phyloP scores from a whole-genome alignment of 2,888 invertebrate species.

The Margaritifera margaritifera region DNA sequence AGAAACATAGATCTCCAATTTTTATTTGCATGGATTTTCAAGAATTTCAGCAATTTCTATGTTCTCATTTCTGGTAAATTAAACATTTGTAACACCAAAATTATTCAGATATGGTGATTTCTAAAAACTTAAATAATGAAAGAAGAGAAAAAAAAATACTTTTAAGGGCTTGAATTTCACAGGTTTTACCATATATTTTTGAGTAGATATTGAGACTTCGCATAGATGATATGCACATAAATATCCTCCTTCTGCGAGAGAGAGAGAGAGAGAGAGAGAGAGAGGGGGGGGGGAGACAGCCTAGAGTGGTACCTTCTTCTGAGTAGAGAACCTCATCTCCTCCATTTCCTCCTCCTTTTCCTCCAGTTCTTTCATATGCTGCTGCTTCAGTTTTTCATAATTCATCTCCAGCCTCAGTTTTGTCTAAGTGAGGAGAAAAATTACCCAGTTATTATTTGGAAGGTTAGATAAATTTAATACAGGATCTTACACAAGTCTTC shows the following conservation, averaged over 20 bases:
- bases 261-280: neutral
- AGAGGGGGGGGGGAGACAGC: neutral
- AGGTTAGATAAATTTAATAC: neutral
- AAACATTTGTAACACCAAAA: too few relatives aligned
- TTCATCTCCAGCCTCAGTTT: constrained; percentile 95
- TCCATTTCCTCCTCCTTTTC: constrained; percentile 95
- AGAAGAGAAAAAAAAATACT: too few relatives aligned
- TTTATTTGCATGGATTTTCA: too few relatives aligned
- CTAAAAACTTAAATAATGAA: too few relatives aligned
- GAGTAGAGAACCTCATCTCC: constrained; percentile 89
- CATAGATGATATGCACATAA: too few relatives aligned
- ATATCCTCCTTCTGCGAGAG: neutral
- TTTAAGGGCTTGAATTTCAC: too few relatives aligned
- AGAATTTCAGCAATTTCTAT: too few relatives aligned
- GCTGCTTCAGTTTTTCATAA: constrained; percentile 92
- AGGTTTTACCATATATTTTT: too few relatives aligned
- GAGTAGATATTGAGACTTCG: too few relatives aligned
- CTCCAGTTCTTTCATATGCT: constrained; percentile 89
- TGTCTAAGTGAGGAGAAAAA: constrained; percentile 73
- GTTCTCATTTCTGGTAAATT: too few relatives aligned
- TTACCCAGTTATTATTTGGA: neutral
- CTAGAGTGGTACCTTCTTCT: constrained; percentile 80
- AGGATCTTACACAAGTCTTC: neutral
- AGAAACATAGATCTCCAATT: too few relatives aligned
- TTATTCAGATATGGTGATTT: too few relatives aligned